Percentiles rank a stretch among this genome's conserved stretches.
phyloP scores from a whole-genome alignment of 2,797 vertebrate genomes.

The Anguilla obscura region DNA sequence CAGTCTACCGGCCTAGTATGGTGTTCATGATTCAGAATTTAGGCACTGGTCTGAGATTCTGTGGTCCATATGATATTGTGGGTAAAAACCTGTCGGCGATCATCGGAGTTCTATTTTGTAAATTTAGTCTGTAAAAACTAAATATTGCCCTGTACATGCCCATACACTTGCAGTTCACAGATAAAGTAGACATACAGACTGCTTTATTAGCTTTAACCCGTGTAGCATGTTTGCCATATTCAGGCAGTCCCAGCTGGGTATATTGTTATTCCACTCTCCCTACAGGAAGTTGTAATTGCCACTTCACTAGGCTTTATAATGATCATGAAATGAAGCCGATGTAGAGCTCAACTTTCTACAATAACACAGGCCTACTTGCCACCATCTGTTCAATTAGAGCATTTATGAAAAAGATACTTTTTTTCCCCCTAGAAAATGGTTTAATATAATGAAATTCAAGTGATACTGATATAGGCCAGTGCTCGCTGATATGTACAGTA shows the following conservation, averaged over 20 bases:
- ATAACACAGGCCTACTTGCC: neutral
- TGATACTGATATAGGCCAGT: neutral
- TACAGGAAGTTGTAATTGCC: slow-evolving; percentile 42
- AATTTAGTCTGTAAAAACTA: neutral
- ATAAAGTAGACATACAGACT: slow-evolving; percentile 9
- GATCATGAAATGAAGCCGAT: slow-evolving; percentile 33
- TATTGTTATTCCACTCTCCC: slow-evolving; percentile 31
- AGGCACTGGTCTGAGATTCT: neutral
- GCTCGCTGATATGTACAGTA: neutral
- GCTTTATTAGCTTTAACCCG: slow-evolving; percentile 23
- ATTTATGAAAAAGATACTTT: neutral
- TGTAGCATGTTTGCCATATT: slow-evolving; percentile 17
- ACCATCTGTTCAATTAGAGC: slow-evolving; percentile 7
- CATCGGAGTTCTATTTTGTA: neutral
- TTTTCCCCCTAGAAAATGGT: neutral
- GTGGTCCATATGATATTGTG: neutral
- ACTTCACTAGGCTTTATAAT: slow-evolving; percentile 36
- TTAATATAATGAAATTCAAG: neutral
- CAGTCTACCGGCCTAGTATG: neutral
- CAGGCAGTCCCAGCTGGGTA: slow-evolving; percentile 1
- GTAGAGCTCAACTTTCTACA: slow-evolving; percentile 11
- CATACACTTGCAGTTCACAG: neutral
- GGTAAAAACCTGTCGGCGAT: neutral
- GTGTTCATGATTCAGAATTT: neutral
- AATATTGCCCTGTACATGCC: neutral